phyloP scores from a whole-genome alignment of 2,888 invertebrate genomes.

The Xestobium rufovillosum region DNA sequence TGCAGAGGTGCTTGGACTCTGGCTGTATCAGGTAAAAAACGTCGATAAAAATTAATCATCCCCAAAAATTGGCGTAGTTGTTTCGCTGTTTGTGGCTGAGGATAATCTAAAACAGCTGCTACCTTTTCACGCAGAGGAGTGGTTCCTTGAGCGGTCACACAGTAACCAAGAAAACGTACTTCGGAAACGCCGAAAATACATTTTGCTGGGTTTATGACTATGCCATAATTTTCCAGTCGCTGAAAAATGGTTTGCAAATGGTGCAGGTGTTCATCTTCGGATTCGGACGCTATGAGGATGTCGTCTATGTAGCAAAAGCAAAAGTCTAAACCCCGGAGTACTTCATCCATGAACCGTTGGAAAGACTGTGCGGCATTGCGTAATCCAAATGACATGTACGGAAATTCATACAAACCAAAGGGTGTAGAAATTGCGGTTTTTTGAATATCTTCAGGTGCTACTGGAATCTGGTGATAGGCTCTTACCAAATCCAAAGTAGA shows the following conservation, averaged over 20 bases:
- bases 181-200: slow-evolving; percentile 26
- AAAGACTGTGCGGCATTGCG: slow-evolving; percentile 36
- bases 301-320: slow-evolving; percentile 33
- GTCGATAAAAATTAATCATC: slow-evolving; percentile 15
- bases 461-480: slow-evolving; percentile 36
- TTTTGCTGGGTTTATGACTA: slow-evolving; percentile 28
- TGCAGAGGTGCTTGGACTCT: slow-evolving; percentile 4
- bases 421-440: slow-evolving; percentile 38
- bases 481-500: slow-evolving; percentile 14
- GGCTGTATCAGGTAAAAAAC: slow-evolving; percentile 14
- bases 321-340: slow-evolving; percentile 28
- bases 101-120: slow-evolving; percentile 1
- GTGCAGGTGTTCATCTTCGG: slow-evolving; percentile 22
- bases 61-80: slow-evolving; percentile 12
- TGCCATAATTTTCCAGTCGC: slow-evolving; percentile 24
- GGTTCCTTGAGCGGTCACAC: slow-evolving; percentile 26
- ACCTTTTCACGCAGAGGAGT: slow-evolving; percentile 21
- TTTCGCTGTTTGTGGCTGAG: slow-evolving; percentile 4
- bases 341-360: slow-evolving; percentile 33
- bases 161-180: slow-evolving; percentile 23
- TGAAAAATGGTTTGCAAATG: slow-evolving; percentile 25
- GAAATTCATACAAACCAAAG: slow-evolving; percentile 35
- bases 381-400: slow-evolving; percentile 32
- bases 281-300: slow-evolving; percentile 26
- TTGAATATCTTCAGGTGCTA: slow-evolving; percentile 29